Conservation (phyloP, 2,797 vertebrate genomes). For the Sphenopsis melanotis region DNA sequence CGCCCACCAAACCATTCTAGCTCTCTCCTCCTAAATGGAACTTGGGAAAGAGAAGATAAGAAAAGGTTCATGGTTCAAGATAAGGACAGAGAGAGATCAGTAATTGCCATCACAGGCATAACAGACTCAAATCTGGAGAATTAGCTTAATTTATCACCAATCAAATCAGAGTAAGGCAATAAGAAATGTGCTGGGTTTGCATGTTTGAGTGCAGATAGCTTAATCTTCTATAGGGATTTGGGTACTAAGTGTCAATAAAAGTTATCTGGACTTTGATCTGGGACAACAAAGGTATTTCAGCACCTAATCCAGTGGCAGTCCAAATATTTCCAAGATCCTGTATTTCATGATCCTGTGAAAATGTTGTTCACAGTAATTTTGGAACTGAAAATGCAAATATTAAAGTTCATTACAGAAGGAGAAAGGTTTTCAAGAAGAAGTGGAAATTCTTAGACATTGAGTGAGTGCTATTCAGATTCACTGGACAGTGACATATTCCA, state of each 20-base stretch:
- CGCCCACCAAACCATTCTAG: neutral
- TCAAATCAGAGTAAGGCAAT: neutral
- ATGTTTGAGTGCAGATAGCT: neutral
- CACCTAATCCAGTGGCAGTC: neutral
- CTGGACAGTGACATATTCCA: slow-evolving; percentile 15
- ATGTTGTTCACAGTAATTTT: neutral
- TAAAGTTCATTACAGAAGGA: neutral
- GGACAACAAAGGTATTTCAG: neutral
- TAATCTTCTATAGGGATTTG: neutral
- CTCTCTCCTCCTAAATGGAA: neutral
- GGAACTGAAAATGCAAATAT: neutral
- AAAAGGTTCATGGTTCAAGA: neutral
- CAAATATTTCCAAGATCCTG: neutral
- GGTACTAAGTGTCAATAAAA: neutral
- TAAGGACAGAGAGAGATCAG: neutral
- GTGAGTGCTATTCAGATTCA: slow-evolving; percentile 16
- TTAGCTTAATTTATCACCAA: neutral
- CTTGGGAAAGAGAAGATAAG: neutral
- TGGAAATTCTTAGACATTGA: neutral
- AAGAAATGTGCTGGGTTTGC: neutral
- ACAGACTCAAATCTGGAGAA: neutral
- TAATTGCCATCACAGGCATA: neutral
- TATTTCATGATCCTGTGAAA: neutral
- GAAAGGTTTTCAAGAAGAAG: neutral
- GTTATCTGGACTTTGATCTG: neutral